Evolutionary conservation across 2,888 invertebrate genomes (phyloP), one percentile per base, ranked within the genome.

Genomic region (Gibbula magus): DNA sequence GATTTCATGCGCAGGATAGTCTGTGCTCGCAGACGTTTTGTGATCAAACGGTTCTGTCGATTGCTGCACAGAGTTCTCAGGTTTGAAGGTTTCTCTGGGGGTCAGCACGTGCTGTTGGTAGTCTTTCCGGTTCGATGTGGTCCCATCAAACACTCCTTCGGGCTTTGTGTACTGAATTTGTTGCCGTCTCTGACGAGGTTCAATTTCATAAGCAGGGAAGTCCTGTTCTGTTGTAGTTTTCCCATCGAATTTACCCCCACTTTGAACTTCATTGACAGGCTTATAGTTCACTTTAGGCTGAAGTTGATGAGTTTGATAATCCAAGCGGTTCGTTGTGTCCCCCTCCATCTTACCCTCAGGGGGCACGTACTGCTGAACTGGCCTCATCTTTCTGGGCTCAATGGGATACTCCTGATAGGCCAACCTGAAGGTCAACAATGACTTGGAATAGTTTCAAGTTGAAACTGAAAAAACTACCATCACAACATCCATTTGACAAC

Each of bases 191-290:
- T 74, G 85, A 2, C 90, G 90, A 52, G 86, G 82, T 32, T 89
- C 86, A 18, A 84, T 82, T 70, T 86, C 85, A 87, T 87, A 87
- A 45, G 79, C 81, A 56, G 86, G 86, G 81, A 82, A 92, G 79
- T 92, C 91, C 51, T 83, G 25, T 54, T 39, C 54, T 81, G 90
- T 89, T 3, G 92, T 92, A 29, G 93, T 93, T 39, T 82, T 86
- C 77, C 86, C 91, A 25, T 91, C 88, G 75, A 93, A 90, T 8
- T 91, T 92, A 16, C 89, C 90, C 20, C 88, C 87, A 35, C 86
- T 84, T 82, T 89, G 91, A n/a, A 91, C 88, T 7, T 80, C 80
- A n/a, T 84, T 83, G 35, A 88, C 89, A 3, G 93, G 93, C 73
- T 91, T 92, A 75, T 88, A 92, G 79, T 90, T 89, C 51, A 83